Percentiles rank a stretch among this genome's conserved stretches.
Evolutionary conservation across 2,797 vertebrate genomes (phyloP).

Genomic region (Pseudochirops corinnae): DNA sequence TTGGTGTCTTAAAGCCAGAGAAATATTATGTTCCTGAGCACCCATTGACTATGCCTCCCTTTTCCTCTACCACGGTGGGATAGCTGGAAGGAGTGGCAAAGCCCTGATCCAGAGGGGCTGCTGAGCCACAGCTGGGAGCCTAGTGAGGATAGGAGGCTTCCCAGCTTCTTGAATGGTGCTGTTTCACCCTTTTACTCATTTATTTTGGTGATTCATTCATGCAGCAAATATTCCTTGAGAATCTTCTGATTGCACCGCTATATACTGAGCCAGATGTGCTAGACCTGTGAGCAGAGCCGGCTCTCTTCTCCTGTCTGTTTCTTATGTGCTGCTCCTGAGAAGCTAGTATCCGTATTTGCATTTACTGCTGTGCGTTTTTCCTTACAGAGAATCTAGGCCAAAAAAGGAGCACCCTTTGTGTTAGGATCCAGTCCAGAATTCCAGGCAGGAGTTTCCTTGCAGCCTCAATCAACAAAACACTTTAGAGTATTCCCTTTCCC

Average conservation of each 20-base stretch:
- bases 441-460: slow-evolving; percentile 49
- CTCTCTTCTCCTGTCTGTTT: neutral
- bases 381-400: slow-evolving; percentile 8
- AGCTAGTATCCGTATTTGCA: neutral
- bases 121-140: neutral
- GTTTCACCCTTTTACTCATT: neutral
- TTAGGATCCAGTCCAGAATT: slow-evolving; percentile 41
- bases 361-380: neutral
- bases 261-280: neutral
- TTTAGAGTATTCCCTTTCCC: slow-evolving; percentile 31
- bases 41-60: slow-evolving; percentile 12
- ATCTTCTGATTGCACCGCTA: neutral
- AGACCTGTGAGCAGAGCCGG: neutral
- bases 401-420: neutral
- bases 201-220: neutral
- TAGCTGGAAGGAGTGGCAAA: neutral
- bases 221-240: neutral
- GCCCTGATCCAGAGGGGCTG: neutral
- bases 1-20: neutral
- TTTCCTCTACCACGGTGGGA: neutral
- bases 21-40: neutral
- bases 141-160: neutral
- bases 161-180: neutral
- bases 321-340: neutral
- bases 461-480: slow-evolving; percentile 8